Evolutionary conservation across 2,888 invertebrate genomes (phyloP).

Genomic region (Cartodere bifasciata): DNA sequence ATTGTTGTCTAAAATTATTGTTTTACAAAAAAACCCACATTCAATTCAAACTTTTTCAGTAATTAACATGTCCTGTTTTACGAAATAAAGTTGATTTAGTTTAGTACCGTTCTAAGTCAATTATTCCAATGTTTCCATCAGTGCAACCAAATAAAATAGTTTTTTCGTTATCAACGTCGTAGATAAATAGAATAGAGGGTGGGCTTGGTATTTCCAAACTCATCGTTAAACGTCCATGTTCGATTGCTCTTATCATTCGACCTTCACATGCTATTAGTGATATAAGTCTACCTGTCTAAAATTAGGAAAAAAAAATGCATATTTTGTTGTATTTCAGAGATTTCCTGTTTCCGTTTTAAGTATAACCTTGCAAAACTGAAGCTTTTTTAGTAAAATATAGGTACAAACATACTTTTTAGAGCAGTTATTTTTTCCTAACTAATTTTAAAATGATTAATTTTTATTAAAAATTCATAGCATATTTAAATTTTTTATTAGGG

Average conservation of each 20-base stretch:
- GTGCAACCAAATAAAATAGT: slow-evolving; percentile 74
- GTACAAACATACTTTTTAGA: no score
- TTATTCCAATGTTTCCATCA: slow-evolving; percentile 79
- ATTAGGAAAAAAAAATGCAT: slow-evolving; percentile 16
- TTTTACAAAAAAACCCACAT: no score
- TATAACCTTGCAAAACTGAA: no score
- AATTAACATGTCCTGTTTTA: no score
- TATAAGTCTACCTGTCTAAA: slow-evolving; percentile 47
- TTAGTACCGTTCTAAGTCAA: slow-evolving; percentile 43
- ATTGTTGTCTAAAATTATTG: slow-evolving; percentile 24
- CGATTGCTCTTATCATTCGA: slow-evolving; percentile 61
- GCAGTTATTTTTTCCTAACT: no score
- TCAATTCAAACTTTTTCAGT: no score
- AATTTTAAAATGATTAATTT: no score
- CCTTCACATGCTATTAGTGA: slow-evolving; percentile 75
- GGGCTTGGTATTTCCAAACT: slow-evolving; percentile 38
- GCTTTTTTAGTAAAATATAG: no score
- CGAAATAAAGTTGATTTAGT: slow-evolving; percentile 1
- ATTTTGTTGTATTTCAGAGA: no score
- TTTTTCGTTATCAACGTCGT: slow-evolving; percentile 55
- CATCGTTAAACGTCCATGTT: slow-evolving; percentile 57
- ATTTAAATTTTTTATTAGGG: no score
- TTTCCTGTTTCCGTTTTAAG: no score
- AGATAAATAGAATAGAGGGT: slow-evolving; percentile 51
- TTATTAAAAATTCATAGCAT: no score